Percentiles rank a stretch among this genome's conserved stretches.
These are phyloP conservation scores for Zootermopsis nevadensis DNA, from an alignment of 2,888 invertebrate genomes.

Conservation along the genomic window DNA sequence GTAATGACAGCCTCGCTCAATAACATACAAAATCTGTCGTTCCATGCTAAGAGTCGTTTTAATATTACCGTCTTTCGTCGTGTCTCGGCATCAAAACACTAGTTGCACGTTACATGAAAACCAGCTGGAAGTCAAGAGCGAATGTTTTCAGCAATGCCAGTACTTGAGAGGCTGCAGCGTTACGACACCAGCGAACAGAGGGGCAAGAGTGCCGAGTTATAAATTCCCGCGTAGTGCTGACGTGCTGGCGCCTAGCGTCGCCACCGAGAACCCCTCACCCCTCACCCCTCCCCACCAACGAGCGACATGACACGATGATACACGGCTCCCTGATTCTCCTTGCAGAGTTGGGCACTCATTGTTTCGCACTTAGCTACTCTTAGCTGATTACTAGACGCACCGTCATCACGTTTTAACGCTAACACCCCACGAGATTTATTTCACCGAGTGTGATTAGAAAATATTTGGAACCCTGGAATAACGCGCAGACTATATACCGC, in stretches of 20 bases:
- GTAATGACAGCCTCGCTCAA: no score
- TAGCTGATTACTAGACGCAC: conserved; percentile 11
- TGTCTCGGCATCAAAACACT: no score
- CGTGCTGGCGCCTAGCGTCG: conserved; percentile 28
- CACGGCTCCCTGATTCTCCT: conserved; percentile 32
- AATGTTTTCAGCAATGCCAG: not conserved
- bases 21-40: no score
- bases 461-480: no score
- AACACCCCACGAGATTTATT: not conserved
- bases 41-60: no score
- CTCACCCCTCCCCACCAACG: conserved; percentile 3
- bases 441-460: not conserved
- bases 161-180: not conserved
- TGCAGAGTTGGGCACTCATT: conserved; percentile 5
- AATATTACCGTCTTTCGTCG: no score
- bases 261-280: conserved; percentile 13
- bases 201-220: conserved; percentile 11
- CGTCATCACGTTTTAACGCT: not conserved
- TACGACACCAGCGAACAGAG: not conserved
- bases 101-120: not conserved
- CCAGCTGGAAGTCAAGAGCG: no score
- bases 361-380: conserved; percentile 36
- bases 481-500: no score
- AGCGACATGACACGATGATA: conserved; percentile 32
- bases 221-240: conserved; percentile 26